Base-by-base conservation (phyloP, 2,797 vertebrate species). In the Pelobates cultripes region DNA sequence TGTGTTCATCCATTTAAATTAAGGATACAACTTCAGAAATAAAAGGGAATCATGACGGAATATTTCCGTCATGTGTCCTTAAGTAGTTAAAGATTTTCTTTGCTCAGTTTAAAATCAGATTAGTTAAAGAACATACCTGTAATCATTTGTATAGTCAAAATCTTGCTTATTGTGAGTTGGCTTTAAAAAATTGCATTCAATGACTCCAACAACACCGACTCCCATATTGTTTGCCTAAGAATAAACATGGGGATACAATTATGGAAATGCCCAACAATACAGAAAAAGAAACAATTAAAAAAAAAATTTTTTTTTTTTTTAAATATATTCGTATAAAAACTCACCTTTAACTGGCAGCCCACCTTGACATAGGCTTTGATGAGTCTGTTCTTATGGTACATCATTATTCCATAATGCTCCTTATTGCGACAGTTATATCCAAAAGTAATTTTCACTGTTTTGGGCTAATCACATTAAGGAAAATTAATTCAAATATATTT, bases 111-210 rank as follows among this genome's bases (percentile, higher is more conserved):
- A 28, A 28, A 28, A 28, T 28, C 28, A 28, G 28, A 28, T 28
- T 28, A 28, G 28, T 28, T 28, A 28, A 3, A 43, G 13, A 66
- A 75, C 85, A 87, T 92, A 99, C 98, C 97, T 97, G 92, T 98
- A 98, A 64, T 96, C 96, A 13, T 99, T 97, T 3, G 95, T 96
- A 84, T 97, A 96, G 85, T 94, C 94, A 80, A 99, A 99, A 88
- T 96, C 96, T 86, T 99, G 98, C 83, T 99, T 99, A 91, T 98
- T 99, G 88, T 99, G 97, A 76, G 96, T 99, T 28, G 97, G 97
- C 73, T 96, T 94, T 63, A 99, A 91, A 85, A 96, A 98, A 91
- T 97, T 94, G 86, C 98, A 99, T 64, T 98, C 96, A 57, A 99
- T 96, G 85, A 99, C 91, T 1, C 96, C 98, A 67, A 99, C 96